Percentiles rank a stretch among this genome's conserved stretches.
These are phyloP conservation scores for Perca flavescens DNA, from an alignment of 2,113 vertebrate genomes.

Conservation along the genomic window DNA sequence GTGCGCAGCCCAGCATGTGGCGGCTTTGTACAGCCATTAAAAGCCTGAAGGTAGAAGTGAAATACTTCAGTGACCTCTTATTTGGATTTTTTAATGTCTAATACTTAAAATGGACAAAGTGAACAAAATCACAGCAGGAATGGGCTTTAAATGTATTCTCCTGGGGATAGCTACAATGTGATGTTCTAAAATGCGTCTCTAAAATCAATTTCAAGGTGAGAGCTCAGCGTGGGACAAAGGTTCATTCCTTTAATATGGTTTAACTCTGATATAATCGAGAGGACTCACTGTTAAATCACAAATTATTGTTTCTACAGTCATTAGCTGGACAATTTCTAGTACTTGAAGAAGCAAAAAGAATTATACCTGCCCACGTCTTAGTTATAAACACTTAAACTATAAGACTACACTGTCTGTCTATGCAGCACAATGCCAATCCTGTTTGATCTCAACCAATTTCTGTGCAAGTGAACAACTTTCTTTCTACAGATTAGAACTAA, in stretches of 20 bases:
- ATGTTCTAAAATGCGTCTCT: slow-evolving; percentile 31
- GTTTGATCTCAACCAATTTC: slow-evolving; percentile 26
- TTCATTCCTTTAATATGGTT: slow-evolving; percentile 33
- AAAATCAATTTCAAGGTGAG: slow-evolving; percentile 51
- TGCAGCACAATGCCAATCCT: background rate
- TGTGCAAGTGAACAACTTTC: background rate
- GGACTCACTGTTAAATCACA: background rate
- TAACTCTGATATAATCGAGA: slow-evolving; percentile 21
- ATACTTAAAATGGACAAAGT: slow-evolving; percentile 27
- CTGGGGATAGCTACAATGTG: slow-evolving; percentile 20
- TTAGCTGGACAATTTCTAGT: slow-evolving; percentile 26
- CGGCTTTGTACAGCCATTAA: slow-evolving; percentile 15
- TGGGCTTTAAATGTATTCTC: slow-evolving; percentile 39
- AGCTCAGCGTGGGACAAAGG: slow-evolving; percentile 41
- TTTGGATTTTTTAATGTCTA: slow-evolving; percentile 29
- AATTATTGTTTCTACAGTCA: slow-evolving; percentile 26
- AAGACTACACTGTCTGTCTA: background rate
- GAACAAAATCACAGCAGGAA: slow-evolving; percentile 51
- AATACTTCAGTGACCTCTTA: slow-evolving; percentile 16
- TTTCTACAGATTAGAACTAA: background rate
- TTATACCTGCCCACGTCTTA: background rate
- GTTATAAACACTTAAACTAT: background rate
- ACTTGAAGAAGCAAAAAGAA: background rate
- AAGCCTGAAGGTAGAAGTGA: background rate
- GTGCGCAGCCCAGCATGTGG: background rate